These are phyloP conservation scores for Drosophila austrosaltans DNA, from an alignment of 2,888 invertebrate genomes.

Conservation along the genomic window DNA sequence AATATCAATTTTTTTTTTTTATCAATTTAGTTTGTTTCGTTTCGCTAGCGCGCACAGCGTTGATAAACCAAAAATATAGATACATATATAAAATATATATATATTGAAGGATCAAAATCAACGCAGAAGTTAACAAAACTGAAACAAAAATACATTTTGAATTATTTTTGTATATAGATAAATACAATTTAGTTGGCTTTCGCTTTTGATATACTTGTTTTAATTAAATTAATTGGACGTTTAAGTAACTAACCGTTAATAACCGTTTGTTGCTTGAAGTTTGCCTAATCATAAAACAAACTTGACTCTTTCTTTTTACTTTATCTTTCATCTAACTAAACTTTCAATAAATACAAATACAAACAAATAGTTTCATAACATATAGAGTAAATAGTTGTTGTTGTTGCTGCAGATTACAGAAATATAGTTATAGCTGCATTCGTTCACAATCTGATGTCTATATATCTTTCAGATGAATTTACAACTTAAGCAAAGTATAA, in stretches of 20 bases:
- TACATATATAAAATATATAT: conserved; percentile 21
- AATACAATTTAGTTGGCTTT: conserved; percentile 44
- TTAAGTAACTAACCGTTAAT: conserved; percentile 83
- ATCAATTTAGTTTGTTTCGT: conserved; percentile 37
- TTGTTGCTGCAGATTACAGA: conserved; percentile 35
- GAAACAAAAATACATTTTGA: conserved; percentile 40
- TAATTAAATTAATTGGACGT: conserved; percentile 82
- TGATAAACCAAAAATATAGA: conserved; percentile 10
- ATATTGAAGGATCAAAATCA: conserved; percentile 69
- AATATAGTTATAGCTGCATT: conserved; percentile 33
- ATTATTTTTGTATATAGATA: conserved; percentile 29
- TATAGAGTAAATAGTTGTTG: conserved; percentile 54
- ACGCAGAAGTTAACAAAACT: conserved; percentile 65
- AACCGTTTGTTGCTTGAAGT: conserved; percentile 51
- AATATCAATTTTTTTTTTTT: conserved; percentile 27
- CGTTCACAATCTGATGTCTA: conserved; percentile 19
- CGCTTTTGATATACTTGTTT: conserved; percentile 42
- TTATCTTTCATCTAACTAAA: conserved; percentile 66
- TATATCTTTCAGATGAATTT: conserved; percentile 60
- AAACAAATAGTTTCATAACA: conserved; percentile 55
- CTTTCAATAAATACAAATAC: conserved; percentile 71
- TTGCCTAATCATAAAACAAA: conserved; percentile 53
- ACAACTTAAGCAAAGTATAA: conserved; percentile 86
- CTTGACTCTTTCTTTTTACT: neutral
- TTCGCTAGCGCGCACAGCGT: conserved; percentile 15